phyloP scores from a whole-genome alignment of 2,797 vertebrate species.

The Enteromius argenteus region DNA sequence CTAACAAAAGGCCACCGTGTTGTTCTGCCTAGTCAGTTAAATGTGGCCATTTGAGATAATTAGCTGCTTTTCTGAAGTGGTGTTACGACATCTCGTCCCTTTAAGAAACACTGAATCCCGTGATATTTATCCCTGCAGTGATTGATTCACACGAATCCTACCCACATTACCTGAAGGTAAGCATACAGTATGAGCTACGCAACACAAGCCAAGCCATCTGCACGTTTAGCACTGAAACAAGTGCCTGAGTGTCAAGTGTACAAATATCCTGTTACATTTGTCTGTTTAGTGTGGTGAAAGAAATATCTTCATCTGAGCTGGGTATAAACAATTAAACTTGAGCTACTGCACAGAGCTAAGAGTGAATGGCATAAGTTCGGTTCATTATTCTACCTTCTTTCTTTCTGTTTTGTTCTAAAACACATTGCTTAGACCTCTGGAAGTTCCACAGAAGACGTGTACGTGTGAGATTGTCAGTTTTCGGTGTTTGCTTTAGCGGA shows the following conservation, averaged over 20 bases:
- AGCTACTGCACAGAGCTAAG: neutral
- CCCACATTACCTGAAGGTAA: conserved; percentile 14
- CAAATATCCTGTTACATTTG: neutral
- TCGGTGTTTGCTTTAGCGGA: conserved; percentile 71
- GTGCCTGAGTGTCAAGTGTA: neutral
- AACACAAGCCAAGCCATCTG: neutral
- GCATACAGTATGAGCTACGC: neutral
- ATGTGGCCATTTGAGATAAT: conserved; percentile 9
- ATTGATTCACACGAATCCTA: neutral
- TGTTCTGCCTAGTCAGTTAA: neutral
- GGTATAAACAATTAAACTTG: neutral
- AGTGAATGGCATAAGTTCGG: neutral
- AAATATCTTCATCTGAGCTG: conserved; percentile 1
- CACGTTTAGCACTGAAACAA: neutral
- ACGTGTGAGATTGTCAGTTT: conserved; percentile 69
- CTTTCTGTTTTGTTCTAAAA: neutral
- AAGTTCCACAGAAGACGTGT: neutral
- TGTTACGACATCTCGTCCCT: conserved; percentile 15
- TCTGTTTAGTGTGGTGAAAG: neutral
- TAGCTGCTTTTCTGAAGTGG: conserved; percentile 46
- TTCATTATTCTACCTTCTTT: neutral
- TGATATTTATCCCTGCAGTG: conserved; percentile 22
- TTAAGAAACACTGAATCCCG: conserved; percentile 19
- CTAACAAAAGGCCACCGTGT: conserved; percentile 38
- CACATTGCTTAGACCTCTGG: neutral